These are phyloP conservation scores for Sebastes baramenuke DNA, from an alignment of 2,797 vertebrate genomes.

Conservation along the genomic window DNA sequence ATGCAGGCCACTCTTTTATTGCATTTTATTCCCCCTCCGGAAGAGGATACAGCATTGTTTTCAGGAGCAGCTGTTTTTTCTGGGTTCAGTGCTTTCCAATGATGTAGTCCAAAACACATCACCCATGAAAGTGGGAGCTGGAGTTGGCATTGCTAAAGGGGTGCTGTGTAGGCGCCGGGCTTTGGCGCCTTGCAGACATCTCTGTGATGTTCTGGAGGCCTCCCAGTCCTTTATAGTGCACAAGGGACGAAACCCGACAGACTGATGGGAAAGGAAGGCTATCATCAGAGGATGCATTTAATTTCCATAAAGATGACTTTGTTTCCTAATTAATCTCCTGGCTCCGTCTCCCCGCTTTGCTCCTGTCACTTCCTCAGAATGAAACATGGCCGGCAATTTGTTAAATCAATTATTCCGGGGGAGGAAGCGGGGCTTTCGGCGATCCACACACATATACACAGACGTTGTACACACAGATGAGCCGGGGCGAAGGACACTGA, in stretches of 20 bases:
- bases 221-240: constrained; percentile 62
- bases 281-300: constrained; percentile 78
- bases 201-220: constrained; percentile 66
- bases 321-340: constrained; percentile 83
- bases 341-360: constrained; percentile 76
- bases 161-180: constrained; percentile 44
- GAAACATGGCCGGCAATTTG: constrained; percentile 84
- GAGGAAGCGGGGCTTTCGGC: constrained; percentile 59
- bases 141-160: constrained; percentile 50
- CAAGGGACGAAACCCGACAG: constrained; percentile 55
- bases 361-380: constrained; percentile 81
- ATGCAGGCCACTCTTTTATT: constrained; percentile 22
- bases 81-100: constrained; percentile 64
- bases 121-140: constrained; percentile 66
- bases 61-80: constrained; percentile 60
- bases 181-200: constrained; percentile 41
- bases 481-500: constrained; percentile 20
- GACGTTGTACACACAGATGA: constrained; percentile 25
- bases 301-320: constrained; percentile 85
- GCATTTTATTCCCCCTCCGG: not conserved
- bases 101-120: constrained; percentile 61
- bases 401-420: constrained; percentile 84
- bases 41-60: constrained; percentile 50
- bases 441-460: constrained; percentile 19
- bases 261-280: constrained; percentile 69